Conservation (phyloP, 2,888 invertebrate genomes). For the Furcula furcula region DNA sequence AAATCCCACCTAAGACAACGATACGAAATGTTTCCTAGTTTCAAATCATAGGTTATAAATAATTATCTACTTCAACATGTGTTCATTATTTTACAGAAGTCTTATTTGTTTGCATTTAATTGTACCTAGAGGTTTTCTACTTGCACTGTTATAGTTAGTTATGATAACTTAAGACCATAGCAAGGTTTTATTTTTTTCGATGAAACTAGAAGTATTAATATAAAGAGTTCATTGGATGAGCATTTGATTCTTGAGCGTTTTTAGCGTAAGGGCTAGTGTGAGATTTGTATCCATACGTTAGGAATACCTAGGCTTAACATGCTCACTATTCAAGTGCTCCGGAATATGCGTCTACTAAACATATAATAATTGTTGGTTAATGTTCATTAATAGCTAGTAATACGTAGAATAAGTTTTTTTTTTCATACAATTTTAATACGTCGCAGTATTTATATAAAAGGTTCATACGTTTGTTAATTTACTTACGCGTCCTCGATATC, state of each 20-base stretch:
- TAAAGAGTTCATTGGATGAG: constrained; percentile 43
- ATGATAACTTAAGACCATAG: constrained; percentile 37
- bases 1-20: constrained; percentile 60
- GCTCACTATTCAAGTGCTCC: too few relatives aligned
- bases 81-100: constrained; percentile 44
- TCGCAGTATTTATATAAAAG: constrained; percentile 50
- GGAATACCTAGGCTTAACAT: too few relatives aligned
- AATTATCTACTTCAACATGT: constrained; percentile 47
- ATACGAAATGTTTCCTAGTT: constrained; percentile 47
- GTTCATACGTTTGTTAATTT: constrained; percentile 34
- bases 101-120: constrained; percentile 55
- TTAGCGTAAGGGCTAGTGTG: too few relatives aligned
- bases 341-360: too few relatives aligned
- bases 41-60: constrained; percentile 35
- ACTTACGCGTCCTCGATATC: constrained; percentile 33
- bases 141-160: constrained; percentile 43
- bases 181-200: constrained; percentile 34
- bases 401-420: constrained; percentile 18
- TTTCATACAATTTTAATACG: constrained; percentile 26
- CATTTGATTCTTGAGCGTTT: too few relatives aligned
- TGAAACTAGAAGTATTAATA: constrained; percentile 54
- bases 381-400: constrained; percentile 22
- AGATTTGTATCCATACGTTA: too few relatives aligned
- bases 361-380: constrained; percentile 24
- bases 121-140: constrained; percentile 30